phyloP scores from a whole-genome alignment of 2,113 vertebrate genomes.

The Gorsachius goisagi region DNA sequence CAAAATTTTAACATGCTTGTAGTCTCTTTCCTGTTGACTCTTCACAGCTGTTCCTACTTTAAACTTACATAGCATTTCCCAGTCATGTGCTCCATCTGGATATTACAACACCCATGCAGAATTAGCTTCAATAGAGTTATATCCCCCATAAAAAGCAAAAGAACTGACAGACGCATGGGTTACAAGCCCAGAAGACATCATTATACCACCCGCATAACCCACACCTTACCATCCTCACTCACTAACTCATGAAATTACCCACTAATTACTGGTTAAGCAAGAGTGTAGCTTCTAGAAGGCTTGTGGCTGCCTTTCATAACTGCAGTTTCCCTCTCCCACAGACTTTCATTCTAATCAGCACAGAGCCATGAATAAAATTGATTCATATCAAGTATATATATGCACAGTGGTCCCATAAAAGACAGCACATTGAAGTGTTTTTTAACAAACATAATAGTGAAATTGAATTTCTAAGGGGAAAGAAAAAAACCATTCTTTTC shows the following conservation, averaged over 20 bases:
- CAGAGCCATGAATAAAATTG: not conserved
- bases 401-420: not conserved
- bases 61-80: not conserved
- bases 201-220: not conserved
- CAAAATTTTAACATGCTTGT: not conserved
- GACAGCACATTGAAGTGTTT: not conserved
- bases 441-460: not conserved
- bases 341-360: not conserved
- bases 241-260: not conserved
- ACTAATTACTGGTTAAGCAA: not conserved
- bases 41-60: not conserved
- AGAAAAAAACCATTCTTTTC: not conserved
- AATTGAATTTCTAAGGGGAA: not conserved
- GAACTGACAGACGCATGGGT: not conserved
- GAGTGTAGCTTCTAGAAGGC: not conserved
- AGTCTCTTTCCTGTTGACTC: not conserved
- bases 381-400: not conserved
- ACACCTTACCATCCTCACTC: not conserved
- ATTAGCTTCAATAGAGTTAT: not conserved
- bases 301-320: not conserved
- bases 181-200: not conserved
- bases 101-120: not conserved
- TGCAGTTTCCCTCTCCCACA: not conserved
- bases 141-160: not conserved
- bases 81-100: not conserved